phyloP scores from a whole-genome alignment of 2,113 vertebrate species.

The Microtus oregoni region DNA sequence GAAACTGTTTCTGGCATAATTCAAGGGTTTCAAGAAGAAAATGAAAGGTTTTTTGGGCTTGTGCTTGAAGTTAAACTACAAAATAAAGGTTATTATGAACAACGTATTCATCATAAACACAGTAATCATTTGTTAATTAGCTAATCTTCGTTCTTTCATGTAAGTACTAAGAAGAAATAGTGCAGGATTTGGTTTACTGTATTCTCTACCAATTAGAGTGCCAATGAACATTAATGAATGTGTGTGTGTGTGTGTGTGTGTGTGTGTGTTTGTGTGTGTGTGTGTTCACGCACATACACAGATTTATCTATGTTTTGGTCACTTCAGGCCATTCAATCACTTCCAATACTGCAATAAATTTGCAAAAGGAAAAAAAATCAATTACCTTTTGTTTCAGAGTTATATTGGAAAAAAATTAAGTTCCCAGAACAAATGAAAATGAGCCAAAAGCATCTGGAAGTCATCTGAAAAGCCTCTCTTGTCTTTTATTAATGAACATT shows the following conservation, averaged over 20 bases:
- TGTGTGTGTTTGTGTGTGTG: not conserved
- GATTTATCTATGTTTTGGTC: not conserved
- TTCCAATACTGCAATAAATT: slow-evolving; percentile 51
- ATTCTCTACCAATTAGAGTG: not conserved
- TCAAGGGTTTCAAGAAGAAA: not conserved
- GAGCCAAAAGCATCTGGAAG: slow-evolving; percentile 56
- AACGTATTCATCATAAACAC: not conserved
- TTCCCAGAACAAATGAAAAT: slow-evolving; percentile 42
- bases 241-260: not conserved
- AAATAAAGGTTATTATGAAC: slow-evolving; percentile 5
- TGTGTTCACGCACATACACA: not conserved
- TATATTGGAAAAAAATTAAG: slow-evolving; percentile 72
- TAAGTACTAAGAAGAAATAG: slow-evolving; percentile 18
- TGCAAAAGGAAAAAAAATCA: slow-evolving; percentile 59
- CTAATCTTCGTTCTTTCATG: slow-evolving; percentile 5
- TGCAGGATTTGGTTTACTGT: not conserved
- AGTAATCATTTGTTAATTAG: not conserved
- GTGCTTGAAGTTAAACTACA: slow-evolving; percentile 18
- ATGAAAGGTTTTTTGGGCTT: not conserved
- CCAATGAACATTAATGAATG: not conserved
- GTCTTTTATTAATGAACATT: slow-evolving; percentile 43
- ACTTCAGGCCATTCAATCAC: not conserved
- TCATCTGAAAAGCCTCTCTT: not conserved
- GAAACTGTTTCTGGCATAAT: not conserved
- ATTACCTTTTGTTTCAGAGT: slow-evolving; percentile 67